A percentile compares a stretch with the other conserved stretches of the same genome.
Conservation (phyloP, 2,113 vertebrate genomes). For the Cryptotis parvus region DNA sequence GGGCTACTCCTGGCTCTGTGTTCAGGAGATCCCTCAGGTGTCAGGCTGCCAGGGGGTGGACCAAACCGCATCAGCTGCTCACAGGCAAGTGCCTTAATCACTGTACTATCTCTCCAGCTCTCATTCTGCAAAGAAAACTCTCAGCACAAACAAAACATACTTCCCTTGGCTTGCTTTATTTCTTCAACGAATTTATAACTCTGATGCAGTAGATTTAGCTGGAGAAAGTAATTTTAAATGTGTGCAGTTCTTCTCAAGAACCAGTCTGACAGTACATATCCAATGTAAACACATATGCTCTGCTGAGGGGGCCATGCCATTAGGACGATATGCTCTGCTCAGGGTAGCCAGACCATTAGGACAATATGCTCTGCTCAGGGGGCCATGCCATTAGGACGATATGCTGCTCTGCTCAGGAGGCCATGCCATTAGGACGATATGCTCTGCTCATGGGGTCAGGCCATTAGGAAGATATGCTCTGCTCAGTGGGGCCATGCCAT, state of each 20-base stretch:
- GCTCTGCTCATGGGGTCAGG: neutral
- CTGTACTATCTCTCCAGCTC: no score
- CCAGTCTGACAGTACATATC: neutral
- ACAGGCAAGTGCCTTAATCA: no score
- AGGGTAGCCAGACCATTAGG: neutral
- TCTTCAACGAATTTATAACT: slow-evolving; percentile 1
- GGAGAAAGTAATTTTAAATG: neutral
- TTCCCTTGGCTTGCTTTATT: neutral
- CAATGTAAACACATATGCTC: neutral
- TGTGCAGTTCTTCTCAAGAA: neutral
- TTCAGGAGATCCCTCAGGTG: no score
- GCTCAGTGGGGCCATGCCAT: neutral
- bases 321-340: neutral
- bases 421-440: neutral
- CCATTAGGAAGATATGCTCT: neutral
- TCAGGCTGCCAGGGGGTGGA: no score
- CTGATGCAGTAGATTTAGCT: neutral
- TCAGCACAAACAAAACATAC: neutral
- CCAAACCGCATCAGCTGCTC: no score
- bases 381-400: neutral
- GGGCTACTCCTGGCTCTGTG: no score
- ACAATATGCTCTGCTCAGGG: neutral
- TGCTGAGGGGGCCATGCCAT: neutral
- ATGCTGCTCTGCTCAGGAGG: neutral
- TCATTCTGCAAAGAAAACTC: neutral